Base-by-base conservation (phyloP, 2,888 invertebrate genomes). In the Venustoraphidia nigricollis region DNA sequence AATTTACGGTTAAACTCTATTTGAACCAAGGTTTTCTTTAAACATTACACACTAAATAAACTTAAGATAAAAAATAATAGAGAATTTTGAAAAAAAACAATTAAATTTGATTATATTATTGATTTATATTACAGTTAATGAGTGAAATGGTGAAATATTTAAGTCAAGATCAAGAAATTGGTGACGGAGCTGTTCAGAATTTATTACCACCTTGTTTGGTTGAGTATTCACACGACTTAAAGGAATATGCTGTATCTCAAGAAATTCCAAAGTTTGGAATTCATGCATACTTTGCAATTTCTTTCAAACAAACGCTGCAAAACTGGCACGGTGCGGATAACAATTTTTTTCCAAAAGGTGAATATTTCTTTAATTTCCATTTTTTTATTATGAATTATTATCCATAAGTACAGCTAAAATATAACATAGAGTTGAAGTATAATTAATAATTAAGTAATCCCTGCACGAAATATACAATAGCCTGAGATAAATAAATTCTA, bases 231-330 rank as follows among this genome's bases (percentile, higher is more conserved):
- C 59, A 67, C 2, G 67, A 71, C 56, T 56, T 67, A 10, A 57
- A 63, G 41, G 67, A 70, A 54, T 71, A 69, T 57, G 66, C 66
- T 0, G 67, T 68, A 1, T 62, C 67, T 14, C 71, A 72, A 53
- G 65, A 68, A 53, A 70, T 72, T 49, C 68, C 69, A 36, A 60
- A 65, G 49, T 71, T 69, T 56, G 72, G 72, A 2, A 62, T 69
- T 10, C 72, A 73, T 48, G 68, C 65, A n/a, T 73, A 66, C 53
- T 72, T 69, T 53, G 73, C 71, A 1, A 57, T 67, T 42, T 71
- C 71, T 9, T 27, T 44, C 44, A 62, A 57, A 13, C 65, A 70
- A 50, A 68, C 70, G 1, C 51, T 72, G 10, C 55, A 62, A n/a
- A 58, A 57, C 36, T 71, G 70, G 70, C 56, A 60, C 9, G 59